phyloP scores from a whole-genome alignment of 2,797 vertebrate species.

The Limnodromus scolopaceus region DNA sequence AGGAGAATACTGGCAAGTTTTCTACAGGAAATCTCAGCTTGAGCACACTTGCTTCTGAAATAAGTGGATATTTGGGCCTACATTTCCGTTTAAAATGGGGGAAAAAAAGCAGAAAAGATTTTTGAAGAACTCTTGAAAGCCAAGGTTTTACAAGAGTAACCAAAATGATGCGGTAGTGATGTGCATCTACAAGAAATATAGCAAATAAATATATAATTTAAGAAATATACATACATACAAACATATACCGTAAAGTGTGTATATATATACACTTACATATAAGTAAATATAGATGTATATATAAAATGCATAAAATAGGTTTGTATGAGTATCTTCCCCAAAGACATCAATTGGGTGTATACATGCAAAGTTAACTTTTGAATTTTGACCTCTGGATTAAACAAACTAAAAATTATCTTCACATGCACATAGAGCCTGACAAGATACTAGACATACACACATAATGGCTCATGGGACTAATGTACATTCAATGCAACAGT shows the following conservation, averaged over 20 bases:
- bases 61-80: background rate
- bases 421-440: background rate
- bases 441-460: background rate
- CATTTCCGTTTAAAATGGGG: background rate
- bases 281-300: background rate
- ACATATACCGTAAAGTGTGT: background rate
- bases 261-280: background rate
- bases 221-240: background rate
- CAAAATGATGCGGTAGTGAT: background rate
- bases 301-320: background rate
- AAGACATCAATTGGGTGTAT: background rate
- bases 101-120: background rate
- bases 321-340: background rate
- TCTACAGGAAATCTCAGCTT: background rate
- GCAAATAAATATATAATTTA: background rate
- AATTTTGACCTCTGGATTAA: background rate
- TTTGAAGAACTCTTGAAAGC: background rate
- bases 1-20: background rate
- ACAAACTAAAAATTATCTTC: background rate
- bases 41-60: background rate
- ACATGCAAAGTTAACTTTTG: background rate
- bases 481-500: background rate
- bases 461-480: background rate
- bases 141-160: background rate
- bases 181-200: background rate